A percentile compares a stretch with the other conserved stretches of the same genome.
phyloP scores from a whole-genome alignment of 2,888 invertebrate genomes.

The Autographa gamma region DNA sequence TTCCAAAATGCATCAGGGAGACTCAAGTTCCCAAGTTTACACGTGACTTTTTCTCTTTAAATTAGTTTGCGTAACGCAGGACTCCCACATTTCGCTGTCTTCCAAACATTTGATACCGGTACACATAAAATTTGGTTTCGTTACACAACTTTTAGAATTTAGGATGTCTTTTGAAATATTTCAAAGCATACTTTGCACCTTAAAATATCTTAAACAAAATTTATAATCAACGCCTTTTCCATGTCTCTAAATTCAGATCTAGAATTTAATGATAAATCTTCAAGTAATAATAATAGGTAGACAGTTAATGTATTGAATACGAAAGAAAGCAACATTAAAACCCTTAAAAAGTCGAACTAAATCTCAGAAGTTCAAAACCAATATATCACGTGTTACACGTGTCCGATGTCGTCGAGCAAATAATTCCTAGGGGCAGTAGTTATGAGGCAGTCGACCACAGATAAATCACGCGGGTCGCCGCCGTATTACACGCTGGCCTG shows the following conservation, averaged over 20 bases:
- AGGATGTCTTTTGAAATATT: not conserved
- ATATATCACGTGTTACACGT: conserved; percentile 43
- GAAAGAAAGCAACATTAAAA: not conserved
- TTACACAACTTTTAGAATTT: not conserved
- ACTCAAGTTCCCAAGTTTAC: conserved; percentile 60
- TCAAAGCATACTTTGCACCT: not conserved
- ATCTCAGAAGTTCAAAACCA: conserved; percentile 18
- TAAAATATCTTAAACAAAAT: too few species aligned
- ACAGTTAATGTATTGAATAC: too few species aligned
- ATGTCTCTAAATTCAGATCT: too few species aligned
- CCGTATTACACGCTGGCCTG: conserved; percentile 36
- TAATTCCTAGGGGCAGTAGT: conserved; percentile 50
- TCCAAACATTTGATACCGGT: conserved; percentile 30
- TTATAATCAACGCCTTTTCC: not conserved
- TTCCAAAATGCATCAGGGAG: conserved; percentile 64
- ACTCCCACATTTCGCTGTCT: conserved; percentile 44
- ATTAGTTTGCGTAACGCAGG: conserved; percentile 51
- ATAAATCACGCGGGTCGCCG: conserved; percentile 52
- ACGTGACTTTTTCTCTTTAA: conserved; percentile 56
- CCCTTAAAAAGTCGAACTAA: conserved; percentile 18
- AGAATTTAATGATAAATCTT: too few species aligned
- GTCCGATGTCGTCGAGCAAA: conserved; percentile 46
- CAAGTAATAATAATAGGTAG: too few species aligned
- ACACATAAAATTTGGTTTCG: conserved; percentile 27
- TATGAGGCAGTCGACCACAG: conserved; percentile 49